Conservation (phyloP, 2,113 vertebrate genomes). For the Brachyhypopomus gauderio region DNA sequence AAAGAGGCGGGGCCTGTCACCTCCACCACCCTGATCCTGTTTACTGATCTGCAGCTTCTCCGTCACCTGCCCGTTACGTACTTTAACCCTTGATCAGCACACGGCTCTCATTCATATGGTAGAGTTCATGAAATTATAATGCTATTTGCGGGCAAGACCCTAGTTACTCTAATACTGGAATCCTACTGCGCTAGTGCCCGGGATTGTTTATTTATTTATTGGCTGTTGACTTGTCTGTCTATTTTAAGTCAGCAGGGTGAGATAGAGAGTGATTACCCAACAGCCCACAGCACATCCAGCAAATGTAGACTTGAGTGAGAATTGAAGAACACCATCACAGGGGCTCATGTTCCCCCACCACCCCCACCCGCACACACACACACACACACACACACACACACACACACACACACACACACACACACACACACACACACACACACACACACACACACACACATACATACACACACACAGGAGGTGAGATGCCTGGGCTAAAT, state of each 20-base stretch:
- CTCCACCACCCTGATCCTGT: too few relatives aligned
- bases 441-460: slow-evolving; percentile 29
- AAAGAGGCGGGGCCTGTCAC: too few relatives aligned
- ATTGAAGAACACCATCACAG: slow-evolving; percentile 39
- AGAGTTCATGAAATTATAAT: slow-evolving; percentile 67
- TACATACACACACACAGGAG: slow-evolving; percentile 14
- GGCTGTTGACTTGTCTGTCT: slow-evolving; percentile 38
- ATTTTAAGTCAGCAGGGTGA: slow-evolving; percentile 40
- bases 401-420: slow-evolving; percentile 25
- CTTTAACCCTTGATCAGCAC: slow-evolving; percentile 52
- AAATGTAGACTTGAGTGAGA: slow-evolving; percentile 52
- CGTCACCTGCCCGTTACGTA: slow-evolving; percentile 49
- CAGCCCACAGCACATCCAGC: slow-evolving; percentile 40
- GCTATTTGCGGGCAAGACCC: slow-evolving; percentile 47
- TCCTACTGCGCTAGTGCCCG: slow-evolving; percentile 15
- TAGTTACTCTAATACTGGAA: slow-evolving; percentile 51
- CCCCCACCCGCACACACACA: too few relatives aligned
- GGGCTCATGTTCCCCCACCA: slow-evolving; percentile 34
- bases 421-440: slow-evolving; percentile 19
- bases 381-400: slow-evolving; percentile 22
- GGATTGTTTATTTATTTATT: slow-evolving; percentile 48
- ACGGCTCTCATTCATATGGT: slow-evolving; percentile 61
- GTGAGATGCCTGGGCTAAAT: slow-evolving; percentile 44
- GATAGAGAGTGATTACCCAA: slow-evolving; percentile 49
- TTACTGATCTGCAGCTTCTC: slow-evolving; percentile 47